Percentiles rank a stretch among this genome's conserved stretches.
Conservation (phyloP, 1,140 invertebrate species). For the Diachasma alloeum region DNA sequence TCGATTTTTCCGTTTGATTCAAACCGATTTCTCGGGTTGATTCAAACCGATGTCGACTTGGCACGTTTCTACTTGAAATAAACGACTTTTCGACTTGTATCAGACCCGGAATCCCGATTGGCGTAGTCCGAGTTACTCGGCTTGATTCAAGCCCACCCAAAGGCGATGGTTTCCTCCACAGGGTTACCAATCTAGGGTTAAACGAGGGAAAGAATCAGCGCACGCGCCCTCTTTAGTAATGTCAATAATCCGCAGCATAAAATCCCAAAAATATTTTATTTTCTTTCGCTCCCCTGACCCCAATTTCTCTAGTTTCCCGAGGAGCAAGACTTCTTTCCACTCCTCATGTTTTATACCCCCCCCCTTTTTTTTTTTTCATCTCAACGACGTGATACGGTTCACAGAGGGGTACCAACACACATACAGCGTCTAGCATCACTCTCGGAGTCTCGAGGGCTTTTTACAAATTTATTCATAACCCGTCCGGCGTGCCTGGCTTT, state of each 20-base stretch:
- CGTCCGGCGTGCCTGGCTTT: conserved; percentile 30
- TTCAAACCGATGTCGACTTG: too few relatives aligned
- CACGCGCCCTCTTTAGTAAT: too few relatives aligned
- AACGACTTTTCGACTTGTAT: too few relatives aligned
- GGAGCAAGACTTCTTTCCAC: neutral
- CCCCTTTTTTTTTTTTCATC: neutral
- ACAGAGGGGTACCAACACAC: neutral
- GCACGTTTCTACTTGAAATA: too few relatives aligned
- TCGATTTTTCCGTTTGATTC: too few relatives aligned
- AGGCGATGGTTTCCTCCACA: too few relatives aligned
- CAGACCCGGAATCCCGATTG: too few relatives aligned
- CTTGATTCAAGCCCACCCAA: too few relatives aligned
- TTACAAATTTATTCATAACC: conserved; percentile 41
- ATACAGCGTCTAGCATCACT: conserved; percentile 6
- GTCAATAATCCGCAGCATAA: neutral
- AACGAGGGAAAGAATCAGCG: too few relatives aligned
- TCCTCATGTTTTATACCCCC: neutral
- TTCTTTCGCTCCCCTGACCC: neutral
- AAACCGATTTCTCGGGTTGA: too few relatives aligned
- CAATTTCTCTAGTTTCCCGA: neutral
- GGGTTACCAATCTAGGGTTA: too few relatives aligned
- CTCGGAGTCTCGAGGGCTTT: conserved; percentile 30
- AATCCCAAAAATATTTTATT: neutral
- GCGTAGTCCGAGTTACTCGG: too few relatives aligned
- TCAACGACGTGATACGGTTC: conserved; percentile 13